Conservation (phyloP, 1,140 invertebrate genomes). For the Drosophila sulfurigaster region DNA sequence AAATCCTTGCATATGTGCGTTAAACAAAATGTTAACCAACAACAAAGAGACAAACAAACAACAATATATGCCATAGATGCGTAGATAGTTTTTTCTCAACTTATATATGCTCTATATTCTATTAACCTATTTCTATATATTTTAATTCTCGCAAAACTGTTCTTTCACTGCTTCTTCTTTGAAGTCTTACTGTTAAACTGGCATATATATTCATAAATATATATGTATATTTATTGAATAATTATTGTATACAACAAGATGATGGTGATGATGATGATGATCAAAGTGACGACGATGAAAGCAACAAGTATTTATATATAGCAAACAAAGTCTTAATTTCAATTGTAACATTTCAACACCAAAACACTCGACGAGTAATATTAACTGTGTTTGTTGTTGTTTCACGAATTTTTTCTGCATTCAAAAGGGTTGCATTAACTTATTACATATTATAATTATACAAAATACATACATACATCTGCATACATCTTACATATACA, state of each 20-base stretch:
- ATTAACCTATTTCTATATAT: slow-evolving; percentile 53
- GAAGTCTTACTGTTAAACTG: slow-evolving; percentile 64
- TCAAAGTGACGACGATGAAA: slow-evolving; percentile 18
- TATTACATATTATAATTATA: slow-evolving; percentile 63
- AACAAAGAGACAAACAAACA: slow-evolving; percentile 33
- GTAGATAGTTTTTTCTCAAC: slow-evolving; percentile 59
- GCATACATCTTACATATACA: slow-evolving; percentile 49
- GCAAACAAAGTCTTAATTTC: slow-evolving; percentile 63
- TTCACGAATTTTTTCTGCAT: slow-evolving; percentile 69
- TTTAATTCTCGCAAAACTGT: slow-evolving; percentile 64
- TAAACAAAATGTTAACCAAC: slow-evolving; percentile 27
- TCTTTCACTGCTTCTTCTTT: slow-evolving; percentile 71
- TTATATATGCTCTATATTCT: slow-evolving; percentile 61
- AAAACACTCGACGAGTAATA: slow-evolving; percentile 35
- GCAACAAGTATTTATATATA: slow-evolving; percentile 67
- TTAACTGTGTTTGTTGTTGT: slow-evolving; percentile 41
- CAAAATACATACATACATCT: slow-evolving; percentile 57
- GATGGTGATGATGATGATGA: slow-evolving; percentile 22
- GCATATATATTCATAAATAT: slow-evolving; percentile 30
- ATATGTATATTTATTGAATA: slow-evolving; percentile 63
- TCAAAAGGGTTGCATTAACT: slow-evolving; percentile 75
- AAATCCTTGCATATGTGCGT: slow-evolving; percentile 67
- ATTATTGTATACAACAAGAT: slow-evolving; percentile 57
- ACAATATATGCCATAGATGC: slow-evolving; percentile 63
- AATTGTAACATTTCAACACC: slow-evolving; percentile 56